Evolutionary conservation across 2,888 invertebrate species (phyloP).

Genomic region (Amblyjoppa fuscipennis): DNA sequence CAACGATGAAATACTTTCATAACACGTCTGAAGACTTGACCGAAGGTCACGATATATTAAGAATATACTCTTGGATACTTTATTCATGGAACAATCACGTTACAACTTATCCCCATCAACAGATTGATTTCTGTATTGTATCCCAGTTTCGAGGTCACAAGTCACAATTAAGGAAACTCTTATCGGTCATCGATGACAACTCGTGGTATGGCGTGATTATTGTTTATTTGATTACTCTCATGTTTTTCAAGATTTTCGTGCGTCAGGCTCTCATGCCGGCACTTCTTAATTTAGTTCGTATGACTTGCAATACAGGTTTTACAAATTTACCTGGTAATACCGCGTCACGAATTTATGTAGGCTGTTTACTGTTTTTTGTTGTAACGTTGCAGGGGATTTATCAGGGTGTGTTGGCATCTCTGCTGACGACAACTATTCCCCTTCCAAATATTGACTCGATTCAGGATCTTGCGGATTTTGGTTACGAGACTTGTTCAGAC

Average conservation of each 20-base stretch:
- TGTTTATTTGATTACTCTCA: background rate
- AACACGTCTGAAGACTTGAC: too few relatives aligned
- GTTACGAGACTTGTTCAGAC: background rate
- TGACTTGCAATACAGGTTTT: background rate
- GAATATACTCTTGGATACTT: too few relatives aligned
- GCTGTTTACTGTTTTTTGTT: background rate
- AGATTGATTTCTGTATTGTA: too few relatives aligned
- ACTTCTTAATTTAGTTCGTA: background rate
- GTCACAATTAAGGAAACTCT: background rate
- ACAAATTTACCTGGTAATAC: background rate
- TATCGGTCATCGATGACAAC: background rate
- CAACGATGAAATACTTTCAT: too few relatives aligned
- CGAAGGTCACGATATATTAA: too few relatives aligned
- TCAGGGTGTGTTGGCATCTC: background rate
- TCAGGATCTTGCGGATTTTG: background rate
- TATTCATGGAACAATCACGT: too few relatives aligned
- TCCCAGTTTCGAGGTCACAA: background rate
- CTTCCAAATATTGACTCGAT: background rate
- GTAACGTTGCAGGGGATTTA: background rate
- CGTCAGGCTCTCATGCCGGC: background rate
- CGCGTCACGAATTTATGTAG: slow-evolving; percentile 4
- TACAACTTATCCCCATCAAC: too few relatives aligned
- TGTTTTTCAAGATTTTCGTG: background rate
- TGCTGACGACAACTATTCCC: background rate
- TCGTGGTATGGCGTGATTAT: background rate